Evolutionary conservation across 2,797 vertebrate species (phyloP).

Genomic region (Poecilia wingei): DNA sequence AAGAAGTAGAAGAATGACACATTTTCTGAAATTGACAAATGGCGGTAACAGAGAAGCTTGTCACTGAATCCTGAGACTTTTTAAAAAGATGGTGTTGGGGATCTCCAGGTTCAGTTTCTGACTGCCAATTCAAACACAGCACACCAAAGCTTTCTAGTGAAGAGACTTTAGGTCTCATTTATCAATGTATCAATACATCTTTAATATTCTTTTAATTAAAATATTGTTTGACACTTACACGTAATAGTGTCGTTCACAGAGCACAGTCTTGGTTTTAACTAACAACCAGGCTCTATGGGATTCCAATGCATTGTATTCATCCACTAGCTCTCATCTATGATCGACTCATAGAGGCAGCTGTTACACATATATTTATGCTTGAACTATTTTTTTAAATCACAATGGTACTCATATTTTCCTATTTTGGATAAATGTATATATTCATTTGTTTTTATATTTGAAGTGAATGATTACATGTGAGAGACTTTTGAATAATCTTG

Average conservation of each 20-base stretch:
- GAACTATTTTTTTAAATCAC: neutral
- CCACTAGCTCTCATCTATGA: neutral
- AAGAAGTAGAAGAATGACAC: neutral
- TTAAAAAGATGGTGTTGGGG: neutral
- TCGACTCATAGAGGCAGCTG: neutral
- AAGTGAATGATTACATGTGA: neutral
- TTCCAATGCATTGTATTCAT: neutral
- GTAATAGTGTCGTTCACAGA: neutral
- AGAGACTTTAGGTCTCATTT: neutral
- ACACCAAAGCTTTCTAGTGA: neutral
- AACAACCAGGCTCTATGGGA: neutral
- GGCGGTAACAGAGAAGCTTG: neutral
- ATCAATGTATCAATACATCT: neutral
- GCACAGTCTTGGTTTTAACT: neutral
- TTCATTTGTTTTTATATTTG: neutral
- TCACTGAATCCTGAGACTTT: neutral
- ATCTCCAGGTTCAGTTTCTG: neutral
- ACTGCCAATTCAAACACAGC: neutral
- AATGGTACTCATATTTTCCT: neutral
- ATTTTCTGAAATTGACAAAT: neutral
- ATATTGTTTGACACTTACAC: neutral
- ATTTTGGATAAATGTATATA: neutral
- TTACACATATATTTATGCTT: neutral
- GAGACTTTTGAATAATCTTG: too few species aligned
- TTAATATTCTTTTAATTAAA: neutral